phyloP scores from a whole-genome alignment of 2,888 invertebrate genomes.

The Cheiracanthium punctorium region DNA sequence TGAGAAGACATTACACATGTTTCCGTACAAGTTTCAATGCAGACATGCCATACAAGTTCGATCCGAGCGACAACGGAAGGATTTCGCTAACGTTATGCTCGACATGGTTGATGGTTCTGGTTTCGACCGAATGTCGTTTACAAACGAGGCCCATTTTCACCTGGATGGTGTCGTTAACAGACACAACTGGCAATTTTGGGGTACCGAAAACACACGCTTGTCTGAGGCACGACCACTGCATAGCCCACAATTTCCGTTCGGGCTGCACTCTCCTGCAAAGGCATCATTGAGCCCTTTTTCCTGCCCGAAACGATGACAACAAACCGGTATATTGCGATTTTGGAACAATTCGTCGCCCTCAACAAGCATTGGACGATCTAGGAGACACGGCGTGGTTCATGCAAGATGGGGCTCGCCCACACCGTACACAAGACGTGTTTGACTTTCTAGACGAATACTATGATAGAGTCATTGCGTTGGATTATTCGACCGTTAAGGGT shows the following conservation, averaged over 20 bases:
- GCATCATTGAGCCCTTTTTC: background rate
- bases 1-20: constrained; percentile 17
- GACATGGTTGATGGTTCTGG: constrained; percentile 23
- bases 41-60: constrained; percentile 19
- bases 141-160: constrained; percentile 11
- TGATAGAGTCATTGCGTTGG: background rate
- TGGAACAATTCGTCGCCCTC: background rate
- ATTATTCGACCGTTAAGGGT: background rate
- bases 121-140: constrained; percentile 20
- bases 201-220: no score
- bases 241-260: no score
- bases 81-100: constrained; percentile 15
- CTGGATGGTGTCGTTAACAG: background rate
- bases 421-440: background rate
- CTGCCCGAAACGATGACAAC: background rate
- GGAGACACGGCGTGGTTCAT: background rate
- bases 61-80: constrained; percentile 24
- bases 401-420: background rate
- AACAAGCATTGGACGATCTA: background rate
- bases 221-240: no score
- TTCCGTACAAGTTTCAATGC: background rate
- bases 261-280: background rate
- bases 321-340: background rate
- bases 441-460: constrained; percentile 18
- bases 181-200: background rate